Base-by-base conservation (phyloP, 1,140 invertebrate species). In the Papilio glaucus region DNA sequence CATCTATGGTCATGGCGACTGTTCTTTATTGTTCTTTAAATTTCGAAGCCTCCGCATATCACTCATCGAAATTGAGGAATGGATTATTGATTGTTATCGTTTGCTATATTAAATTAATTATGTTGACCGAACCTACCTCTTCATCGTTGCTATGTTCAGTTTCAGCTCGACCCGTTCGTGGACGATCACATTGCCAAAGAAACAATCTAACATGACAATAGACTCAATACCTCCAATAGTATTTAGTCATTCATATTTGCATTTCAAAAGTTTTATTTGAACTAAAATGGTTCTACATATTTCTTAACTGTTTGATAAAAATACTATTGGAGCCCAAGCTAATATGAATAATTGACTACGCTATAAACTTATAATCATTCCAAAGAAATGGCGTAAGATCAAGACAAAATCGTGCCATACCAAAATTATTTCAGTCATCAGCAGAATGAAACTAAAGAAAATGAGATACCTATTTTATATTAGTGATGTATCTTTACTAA, bases 131-230 rank as follows among this genome's bases (percentile, higher is more conserved):
- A 92, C 90, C 87, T 91, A 92, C 90, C 90, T 92, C 87, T 84
- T 80, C 78, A 77, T 86, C 89, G 88, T 77, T 81, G 89, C 86
- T 84, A 87, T 73, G 85, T 87, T 91, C 86, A 85, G 85, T 87
- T 83, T 88, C 88, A 81, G 86, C 85, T 85, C 83, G 83, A 82
- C 83, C 87, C 84, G 85, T 86, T 87, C 83, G 65, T 85, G 41
- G 77, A 90, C 85, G 85, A 83, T 90, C 82, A 91, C 87, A 90
- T 87, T 85, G 86, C 87, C 86, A 90, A 91, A 92, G 87, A 90
- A 90, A 92, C 90, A 92, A 91, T 92, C 89, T 92, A 92, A 89
- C 90, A 92, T 91, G 89, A 92, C 90, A 90, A 93, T 93, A 93
- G 89, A 93, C 84, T 88, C 75, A 76, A 85, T 82, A 77, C 85